Base-by-base conservation (phyloP, 2,888 invertebrate genomes). In the Dilophus febrilis region DNA sequence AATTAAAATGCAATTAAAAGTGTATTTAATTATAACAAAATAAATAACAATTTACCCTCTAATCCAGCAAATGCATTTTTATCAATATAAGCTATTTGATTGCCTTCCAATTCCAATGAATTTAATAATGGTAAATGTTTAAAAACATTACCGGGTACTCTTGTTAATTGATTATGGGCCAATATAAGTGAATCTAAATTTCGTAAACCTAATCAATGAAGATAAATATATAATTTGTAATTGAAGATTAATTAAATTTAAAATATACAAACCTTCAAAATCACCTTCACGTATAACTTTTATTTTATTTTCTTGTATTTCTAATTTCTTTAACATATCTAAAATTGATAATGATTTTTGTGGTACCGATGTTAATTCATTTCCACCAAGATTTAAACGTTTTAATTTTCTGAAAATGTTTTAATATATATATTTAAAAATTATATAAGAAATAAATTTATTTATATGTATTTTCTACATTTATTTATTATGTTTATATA, bases 61-160 rank as follows among this genome's bases (percentile, higher is more conserved):
- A 88, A 69, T 47, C 88, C 90, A 44, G 73, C 71, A 55, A 91
- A 91, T 19, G 88, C 88, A 49, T 82, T 80, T 44, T 80, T 78
- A 57, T 88, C 83, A 50, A 90, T 76, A 50, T 73, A 69, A 48
- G 70, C 72, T 48, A 91, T 88, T 52, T 71, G 71, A 64, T 90
- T 90, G 42, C 85, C 86, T 55, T 88, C 88, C 49, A 91, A 64
- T 64, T 90, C 88, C 55, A 91, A 65, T 4, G 87, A 87, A 63
- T 86, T 90, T 41, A 90, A 68, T 50, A 79, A 71, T 17, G 71
- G 73, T 51, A 90, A 66, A 58, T 85, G 82, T 3, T 78, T 77
- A 62, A 91, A 90, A 38, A 86, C 87, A 53, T 79, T 74, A 4
- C 78, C 71, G 13, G 86, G 84, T 46, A 88, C 76, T 52, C 75